These are phyloP conservation scores for Epistrophe eligans DNA, from an alignment of 2,888 invertebrate species.

Conservation along the genomic window DNA sequence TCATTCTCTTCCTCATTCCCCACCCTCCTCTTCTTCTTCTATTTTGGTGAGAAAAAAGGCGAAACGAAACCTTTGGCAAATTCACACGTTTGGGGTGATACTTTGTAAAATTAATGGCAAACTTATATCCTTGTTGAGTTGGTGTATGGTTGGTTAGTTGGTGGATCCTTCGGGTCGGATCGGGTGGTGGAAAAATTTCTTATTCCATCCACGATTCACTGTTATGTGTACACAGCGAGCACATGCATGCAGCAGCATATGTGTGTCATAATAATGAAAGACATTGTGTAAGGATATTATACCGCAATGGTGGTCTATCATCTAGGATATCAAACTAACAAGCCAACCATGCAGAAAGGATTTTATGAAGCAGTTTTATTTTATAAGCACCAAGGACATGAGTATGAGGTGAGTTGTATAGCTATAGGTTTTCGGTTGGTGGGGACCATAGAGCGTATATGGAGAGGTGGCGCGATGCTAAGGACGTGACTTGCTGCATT, in stretches of 20 bases:
- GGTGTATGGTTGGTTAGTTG: conserved; percentile 29
- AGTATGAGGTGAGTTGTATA: conserved; percentile 24
- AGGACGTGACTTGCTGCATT: conserved; percentile 79
- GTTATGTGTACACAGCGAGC: conserved; percentile 61
- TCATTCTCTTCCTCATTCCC: not conserved
- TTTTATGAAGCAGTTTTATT: conserved; percentile 76
- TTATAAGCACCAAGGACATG: conserved; percentile 63
- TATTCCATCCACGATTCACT: conserved; percentile 71
- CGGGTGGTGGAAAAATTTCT: conserved; percentile 57
- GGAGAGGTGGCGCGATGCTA: conserved; percentile 58
- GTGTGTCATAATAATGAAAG: conserved; percentile 76
- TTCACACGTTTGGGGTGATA: conserved; percentile 76
- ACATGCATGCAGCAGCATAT: conserved; percentile 71
- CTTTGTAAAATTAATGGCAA: conserved; percentile 76
- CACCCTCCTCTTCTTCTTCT: not conserved
- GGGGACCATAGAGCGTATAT: not conserved
- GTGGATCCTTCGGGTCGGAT: conserved; percentile 12
- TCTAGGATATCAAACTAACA: conserved; percentile 75
- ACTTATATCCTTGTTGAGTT: conserved; percentile 76
- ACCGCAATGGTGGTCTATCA: conserved; percentile 76
- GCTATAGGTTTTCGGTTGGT: not conserved
- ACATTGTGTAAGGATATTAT: conserved; percentile 76
- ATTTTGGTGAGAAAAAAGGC: conserved; percentile 40
- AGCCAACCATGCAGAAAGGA: conserved; percentile 76
- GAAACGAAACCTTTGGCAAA: conserved; percentile 70